phyloP scores from a whole-genome alignment of 2,888 invertebrate species.

The Carcina quercana region DNA sequence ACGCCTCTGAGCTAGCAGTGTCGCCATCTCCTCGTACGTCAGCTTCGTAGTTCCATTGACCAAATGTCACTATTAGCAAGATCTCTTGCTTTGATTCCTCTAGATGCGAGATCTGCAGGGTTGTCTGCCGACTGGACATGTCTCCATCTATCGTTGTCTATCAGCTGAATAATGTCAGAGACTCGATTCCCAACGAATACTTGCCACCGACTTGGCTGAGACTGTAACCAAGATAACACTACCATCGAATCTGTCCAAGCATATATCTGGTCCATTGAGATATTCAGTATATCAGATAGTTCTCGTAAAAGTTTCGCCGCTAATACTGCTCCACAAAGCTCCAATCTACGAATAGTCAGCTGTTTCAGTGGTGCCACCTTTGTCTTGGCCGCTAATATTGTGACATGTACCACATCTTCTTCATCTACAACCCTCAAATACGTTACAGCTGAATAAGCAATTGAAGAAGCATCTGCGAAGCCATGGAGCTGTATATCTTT shows the following conservation, averaged over 20 bases:
- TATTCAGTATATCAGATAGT: constrained; percentile 1
- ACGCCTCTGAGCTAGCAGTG: too few relatives aligned
- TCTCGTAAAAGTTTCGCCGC: constrained; percentile 7
- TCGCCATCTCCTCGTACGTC: too few relatives aligned
- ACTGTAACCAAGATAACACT: constrained; percentile 12
- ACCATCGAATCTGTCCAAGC: constrained; percentile 20
- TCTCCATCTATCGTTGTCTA: constrained; percentile 7
- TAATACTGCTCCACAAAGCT: constrained; percentile 13
- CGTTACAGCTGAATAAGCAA: constrained; percentile 16
- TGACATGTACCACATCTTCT: neutral
- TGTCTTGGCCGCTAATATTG: constrained; percentile 7
- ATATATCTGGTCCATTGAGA: constrained; percentile 3
- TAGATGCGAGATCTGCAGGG: constrained; percentile 23
- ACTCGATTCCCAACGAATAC: constrained; percentile 14
- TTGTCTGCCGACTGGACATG: constrained; percentile 18
- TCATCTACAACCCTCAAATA: constrained; percentile 9
- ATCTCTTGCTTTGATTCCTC: too few relatives aligned
- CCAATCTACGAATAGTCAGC: constrained; percentile 9
- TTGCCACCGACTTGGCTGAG: constrained; percentile 14
- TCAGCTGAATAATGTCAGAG: constrained; percentile 13
- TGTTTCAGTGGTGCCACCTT: constrained; percentile 9
- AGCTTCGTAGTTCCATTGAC: too few relatives aligned
- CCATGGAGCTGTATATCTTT: constrained; percentile 15
- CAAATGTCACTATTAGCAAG: too few relatives aligned
- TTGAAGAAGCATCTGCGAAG: constrained; percentile 16